These are phyloP conservation scores for Andrena hattorfiana DNA, from an alignment of 2,888 invertebrate genomes.

Conservation along the genomic window DNA sequence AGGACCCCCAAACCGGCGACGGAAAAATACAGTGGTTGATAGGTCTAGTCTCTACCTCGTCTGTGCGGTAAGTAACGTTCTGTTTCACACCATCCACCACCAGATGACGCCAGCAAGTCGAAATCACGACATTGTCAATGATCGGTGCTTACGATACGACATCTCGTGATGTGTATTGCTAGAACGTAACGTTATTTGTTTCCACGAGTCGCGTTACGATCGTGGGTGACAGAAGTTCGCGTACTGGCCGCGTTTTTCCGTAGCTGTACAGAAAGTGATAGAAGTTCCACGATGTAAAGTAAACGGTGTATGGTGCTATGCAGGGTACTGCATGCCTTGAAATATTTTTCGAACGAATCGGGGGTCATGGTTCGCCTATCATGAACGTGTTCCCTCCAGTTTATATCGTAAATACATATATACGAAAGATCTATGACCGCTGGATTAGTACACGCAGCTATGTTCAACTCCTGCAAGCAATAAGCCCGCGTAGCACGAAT, in stretches of 20 bases:
- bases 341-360: background rate
- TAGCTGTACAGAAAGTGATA: slow-evolving; percentile 15
- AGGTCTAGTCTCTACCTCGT: no score
- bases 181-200: slow-evolving; percentile 37
- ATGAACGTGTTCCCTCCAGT: slow-evolving; percentile 6
- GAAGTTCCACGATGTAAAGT: background rate
- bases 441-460: slow-evolving; percentile 44
- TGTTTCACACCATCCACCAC: background rate
- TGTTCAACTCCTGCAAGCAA: slow-evolving; percentile 43
- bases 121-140: slow-evolving; percentile 40
- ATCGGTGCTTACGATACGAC: slow-evolving; percentile 36
- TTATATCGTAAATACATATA: slow-evolving; percentile 2
- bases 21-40: no score
- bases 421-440: slow-evolving; percentile 37
- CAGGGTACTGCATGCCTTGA: background rate
- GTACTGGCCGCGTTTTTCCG: slow-evolving; percentile 19
- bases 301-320: background rate
- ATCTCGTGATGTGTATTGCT: slow-evolving; percentile 47
- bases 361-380: background rate
- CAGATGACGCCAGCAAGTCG: slow-evolving; percentile 14
- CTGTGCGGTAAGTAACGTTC: background rate
- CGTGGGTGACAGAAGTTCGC: slow-evolving; percentile 36
- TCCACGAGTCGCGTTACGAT: slow-evolving; percentile 42
- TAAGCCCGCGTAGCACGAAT: slow-evolving; percentile 59
- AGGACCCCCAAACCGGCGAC: no score